phyloP scores from a whole-genome alignment of 2,113 vertebrate species.

The Oreotrochilus melanogaster region DNA sequence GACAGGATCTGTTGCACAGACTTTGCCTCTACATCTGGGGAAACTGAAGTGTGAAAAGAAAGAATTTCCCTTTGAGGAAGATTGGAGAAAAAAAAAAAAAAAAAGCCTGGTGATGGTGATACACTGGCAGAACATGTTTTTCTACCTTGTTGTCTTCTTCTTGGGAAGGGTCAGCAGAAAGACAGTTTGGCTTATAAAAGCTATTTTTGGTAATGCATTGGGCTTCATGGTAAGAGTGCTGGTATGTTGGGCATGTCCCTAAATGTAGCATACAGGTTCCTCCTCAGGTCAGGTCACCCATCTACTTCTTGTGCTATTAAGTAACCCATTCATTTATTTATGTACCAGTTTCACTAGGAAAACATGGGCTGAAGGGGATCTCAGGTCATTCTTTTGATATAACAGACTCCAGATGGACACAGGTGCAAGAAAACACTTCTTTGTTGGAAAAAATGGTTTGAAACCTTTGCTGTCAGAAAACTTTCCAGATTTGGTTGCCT shows the following conservation, averaged over 20 bases:
- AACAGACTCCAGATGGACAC: neutral
- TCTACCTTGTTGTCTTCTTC: neutral
- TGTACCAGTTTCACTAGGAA: neutral
- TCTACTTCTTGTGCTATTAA: neutral
- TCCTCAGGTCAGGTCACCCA: neutral
- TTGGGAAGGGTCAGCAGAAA: neutral
- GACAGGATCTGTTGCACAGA: neutral
- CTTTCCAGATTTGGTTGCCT: neutral
- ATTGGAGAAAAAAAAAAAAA: neutral
- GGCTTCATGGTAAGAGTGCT: neutral
- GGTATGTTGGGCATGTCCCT: fast-evolving
- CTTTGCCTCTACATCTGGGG: neutral
- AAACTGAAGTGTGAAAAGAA: neutral
- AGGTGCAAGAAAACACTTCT: neutral
- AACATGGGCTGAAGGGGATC: fast-evolving
- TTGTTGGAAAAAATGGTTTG: neutral
- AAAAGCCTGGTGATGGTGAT: neutral
- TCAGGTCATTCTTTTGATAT: fast-evolving
- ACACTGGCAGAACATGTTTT: neutral
- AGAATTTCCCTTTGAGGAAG: neutral
- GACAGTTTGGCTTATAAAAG: neutral
- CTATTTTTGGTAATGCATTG: neutral
- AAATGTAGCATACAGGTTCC: neutral
- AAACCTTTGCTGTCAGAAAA: neutral
- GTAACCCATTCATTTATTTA: neutral